Base-by-base conservation (phyloP, 2,797 vertebrate species). In the Moxostoma hubbsi region DNA sequence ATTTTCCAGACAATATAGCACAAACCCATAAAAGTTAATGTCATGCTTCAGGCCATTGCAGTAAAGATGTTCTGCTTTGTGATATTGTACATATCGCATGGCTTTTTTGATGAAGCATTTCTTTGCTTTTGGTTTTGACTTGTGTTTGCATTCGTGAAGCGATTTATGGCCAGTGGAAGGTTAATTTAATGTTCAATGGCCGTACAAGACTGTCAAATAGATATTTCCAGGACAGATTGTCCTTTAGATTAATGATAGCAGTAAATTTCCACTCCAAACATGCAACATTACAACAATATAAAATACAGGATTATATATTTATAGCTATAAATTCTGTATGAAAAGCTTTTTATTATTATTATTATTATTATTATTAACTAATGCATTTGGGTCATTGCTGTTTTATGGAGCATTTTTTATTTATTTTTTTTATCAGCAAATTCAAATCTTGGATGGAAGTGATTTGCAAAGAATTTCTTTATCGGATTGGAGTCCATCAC, bases 21-120 rank as follows among this genome's bases (percentile, higher is more conserved):
- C 80, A 69, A 46, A 62, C 18, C 77, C 63, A 81, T 86, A 83
- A 86, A 82, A 68, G 43, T 80, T 83, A 77, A 86, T 86, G 73
- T 71, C 64, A 64, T 53, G 73, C 61, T 43, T 65, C 7, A 72
- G 57, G 68, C 61, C 59, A 57, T 64, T 7, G 36, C 2, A 10
- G n/a, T 46, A 61, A 77, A 63, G 36, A 53, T 59, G 49, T 45
- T 58, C 15, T 49, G 51, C 53, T 72, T 79, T 72, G 67, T 79
- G 36, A 71, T 63, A 5, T 2, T 75, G 15, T 66, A 13, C 53
- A 47, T 11, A 57, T 79, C 68, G 65, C 16, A 12, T 50, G 61
- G 10, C 13, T 24, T 70, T 70, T 63, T 63, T 36, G 49, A 54
- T 47, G n/a, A 62, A 55, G 49, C 7, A 54, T 70, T 77, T 61